phyloP scores from a whole-genome alignment of 2,888 invertebrate species.

The Tribolium freemani region DNA sequence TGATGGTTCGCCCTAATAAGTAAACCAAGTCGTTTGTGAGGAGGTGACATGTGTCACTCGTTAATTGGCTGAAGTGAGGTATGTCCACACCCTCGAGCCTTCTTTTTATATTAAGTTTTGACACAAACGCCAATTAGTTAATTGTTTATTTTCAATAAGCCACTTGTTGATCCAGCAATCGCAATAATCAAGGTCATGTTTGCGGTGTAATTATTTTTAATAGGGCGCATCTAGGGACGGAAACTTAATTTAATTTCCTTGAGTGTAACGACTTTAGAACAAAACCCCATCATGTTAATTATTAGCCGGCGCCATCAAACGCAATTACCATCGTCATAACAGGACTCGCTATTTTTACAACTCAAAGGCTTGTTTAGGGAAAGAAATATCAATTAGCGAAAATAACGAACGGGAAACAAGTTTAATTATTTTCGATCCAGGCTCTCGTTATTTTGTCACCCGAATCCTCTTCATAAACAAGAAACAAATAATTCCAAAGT shows the following conservation, averaged over 20 bases:
- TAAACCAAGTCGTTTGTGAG: neutral
- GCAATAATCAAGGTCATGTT: conserved; percentile 41
- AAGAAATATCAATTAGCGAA: neutral
- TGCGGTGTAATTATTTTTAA: conserved; percentile 40
- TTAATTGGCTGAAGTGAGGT: neutral
- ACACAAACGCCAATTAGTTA: conserved; percentile 38
- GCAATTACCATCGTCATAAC: conserved; percentile 1
- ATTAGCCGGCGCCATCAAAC: conserved; percentile 17
- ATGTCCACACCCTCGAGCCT: neutral
- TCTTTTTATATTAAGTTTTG: conserved; percentile 4
- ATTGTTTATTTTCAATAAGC: conserved; percentile 38
- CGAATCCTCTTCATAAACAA: neutral
- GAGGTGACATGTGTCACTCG: neutral
- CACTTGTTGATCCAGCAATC: conserved; percentile 38
- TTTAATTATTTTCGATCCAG: neutral
- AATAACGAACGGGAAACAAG: neutral
- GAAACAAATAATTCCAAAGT: neutral
- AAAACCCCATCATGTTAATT: conserved; percentile 42
- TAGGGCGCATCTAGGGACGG: conserved; percentile 18
- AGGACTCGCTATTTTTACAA: neutral
- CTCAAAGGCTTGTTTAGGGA: neutral
- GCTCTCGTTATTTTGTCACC: neutral
- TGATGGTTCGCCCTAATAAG: conserved; percentile 1
- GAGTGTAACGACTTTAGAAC: conserved; percentile 37
- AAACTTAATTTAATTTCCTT: conserved; percentile 40